Evolutionary conservation across 1,140 invertebrate species (phyloP).

Genomic region (Drepana arcuata): DNA sequence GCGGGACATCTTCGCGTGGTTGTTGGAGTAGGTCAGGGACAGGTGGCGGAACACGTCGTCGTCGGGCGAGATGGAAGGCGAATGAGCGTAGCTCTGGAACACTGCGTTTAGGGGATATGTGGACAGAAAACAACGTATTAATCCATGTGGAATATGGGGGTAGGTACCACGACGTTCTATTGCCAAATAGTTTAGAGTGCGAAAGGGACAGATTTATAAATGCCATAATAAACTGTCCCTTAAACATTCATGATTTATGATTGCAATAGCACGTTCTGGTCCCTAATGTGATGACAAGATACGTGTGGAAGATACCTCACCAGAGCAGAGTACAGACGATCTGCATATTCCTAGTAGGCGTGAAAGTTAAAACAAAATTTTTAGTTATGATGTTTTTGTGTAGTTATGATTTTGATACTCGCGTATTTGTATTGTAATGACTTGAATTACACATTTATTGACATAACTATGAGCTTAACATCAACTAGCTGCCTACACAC

Average conservation of each 20-base stretch:
- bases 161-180: too few species aligned
- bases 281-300: too few species aligned
- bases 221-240: neutral
- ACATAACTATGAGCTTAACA: neutral
- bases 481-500: neutral
- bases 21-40: conserved; percentile 89
- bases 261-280: too few species aligned
- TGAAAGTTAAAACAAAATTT: conserved; percentile 50
- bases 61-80: conserved; percentile 90
- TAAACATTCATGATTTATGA: too few species aligned
- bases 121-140: conserved; percentile 30
- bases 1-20: conserved; percentile 88
- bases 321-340: conserved; percentile 85
- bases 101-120: conserved; percentile 78
- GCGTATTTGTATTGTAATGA: neutral
- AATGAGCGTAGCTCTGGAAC: conserved; percentile 83
- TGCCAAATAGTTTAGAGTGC: too few species aligned
- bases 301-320: conserved; percentile 77
- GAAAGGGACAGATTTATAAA: too few species aligned
- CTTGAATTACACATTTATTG: neutral
- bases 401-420: too few species aligned
- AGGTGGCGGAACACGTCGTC: conserved; percentile 95
- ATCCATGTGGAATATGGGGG: too few species aligned
- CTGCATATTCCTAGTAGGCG: conserved; percentile 83
- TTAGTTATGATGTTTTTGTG: too few species aligned